Evolutionary conservation across 2,888 invertebrate genomes (phyloP).

Genomic region (Cenopis cana): DNA sequence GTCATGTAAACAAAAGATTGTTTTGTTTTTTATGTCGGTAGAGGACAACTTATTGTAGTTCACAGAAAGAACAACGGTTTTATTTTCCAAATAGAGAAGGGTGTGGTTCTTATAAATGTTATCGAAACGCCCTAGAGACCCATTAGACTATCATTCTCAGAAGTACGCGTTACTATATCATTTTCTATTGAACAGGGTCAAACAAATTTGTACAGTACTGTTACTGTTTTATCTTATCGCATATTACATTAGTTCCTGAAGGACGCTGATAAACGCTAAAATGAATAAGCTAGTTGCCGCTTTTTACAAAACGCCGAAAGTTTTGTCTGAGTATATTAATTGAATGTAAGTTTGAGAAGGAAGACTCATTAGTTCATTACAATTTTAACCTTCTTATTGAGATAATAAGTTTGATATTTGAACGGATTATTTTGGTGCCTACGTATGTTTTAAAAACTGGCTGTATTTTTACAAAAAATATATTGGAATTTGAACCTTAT

Average conservation of each 20-base stretch:
- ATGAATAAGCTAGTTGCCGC: constrained; percentile 7
- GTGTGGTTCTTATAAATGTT: background rate
- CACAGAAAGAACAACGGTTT: too few species aligned
- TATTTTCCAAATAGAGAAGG: background rate
- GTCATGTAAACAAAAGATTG: too few species aligned
- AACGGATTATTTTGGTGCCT: background rate
- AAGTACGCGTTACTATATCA: background rate
- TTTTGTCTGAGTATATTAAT: background rate
- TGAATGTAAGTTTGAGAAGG: too few species aligned
- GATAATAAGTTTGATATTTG: background rate
- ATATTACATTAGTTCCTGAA: constrained; percentile 29
- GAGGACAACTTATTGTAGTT: too few species aligned
- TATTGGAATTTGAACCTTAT: too few species aligned
- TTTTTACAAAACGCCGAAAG: background rate
- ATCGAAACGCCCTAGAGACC: constrained; percentile 63
- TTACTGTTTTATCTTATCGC: constrained; percentile 40
- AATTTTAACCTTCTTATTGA: background rate
- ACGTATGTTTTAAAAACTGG: too few species aligned
- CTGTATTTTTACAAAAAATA: too few species aligned
- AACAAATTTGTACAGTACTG: background rate
- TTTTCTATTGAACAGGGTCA: background rate
- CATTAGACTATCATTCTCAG: background rate
- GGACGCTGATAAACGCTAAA: constrained; percentile 72
- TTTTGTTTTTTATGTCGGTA: too few species aligned
- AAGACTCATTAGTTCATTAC: too few species aligned